phyloP scores from a whole-genome alignment of 2,888 invertebrate species.

The Phaedon cochleariae region DNA sequence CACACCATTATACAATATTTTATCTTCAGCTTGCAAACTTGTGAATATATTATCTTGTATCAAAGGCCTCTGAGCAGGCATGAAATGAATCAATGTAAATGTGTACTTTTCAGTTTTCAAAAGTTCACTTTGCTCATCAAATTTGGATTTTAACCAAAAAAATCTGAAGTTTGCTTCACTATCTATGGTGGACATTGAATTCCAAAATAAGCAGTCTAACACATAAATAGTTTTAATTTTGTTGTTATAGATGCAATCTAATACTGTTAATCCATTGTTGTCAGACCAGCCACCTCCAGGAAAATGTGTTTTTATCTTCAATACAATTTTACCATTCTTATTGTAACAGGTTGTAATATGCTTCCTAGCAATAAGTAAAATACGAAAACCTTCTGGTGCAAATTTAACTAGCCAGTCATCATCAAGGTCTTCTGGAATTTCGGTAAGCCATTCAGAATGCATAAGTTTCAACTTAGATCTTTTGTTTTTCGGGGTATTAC shows the following conservation, averaged over 20 bases:
- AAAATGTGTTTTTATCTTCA: slow-evolving; percentile 69
- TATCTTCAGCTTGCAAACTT: slow-evolving; percentile 56
- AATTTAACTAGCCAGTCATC: slow-evolving; percentile 78
- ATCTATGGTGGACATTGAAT: slow-evolving; percentile 73
- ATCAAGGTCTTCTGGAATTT: slow-evolving; percentile 80
- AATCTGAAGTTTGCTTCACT: slow-evolving; percentile 84
- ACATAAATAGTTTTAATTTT: slow-evolving; percentile 73
- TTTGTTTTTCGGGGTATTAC: slow-evolving; percentile 45
- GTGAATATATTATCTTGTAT: slow-evolving; percentile 63
- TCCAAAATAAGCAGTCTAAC: slow-evolving; percentile 87
- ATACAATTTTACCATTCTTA: slow-evolving; percentile 34
- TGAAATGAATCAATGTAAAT: slow-evolving; percentile 65
- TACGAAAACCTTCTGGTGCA: slow-evolving; percentile 85
- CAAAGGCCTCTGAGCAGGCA: slow-evolving; percentile 62
- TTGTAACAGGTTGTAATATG: slow-evolving; percentile 34
- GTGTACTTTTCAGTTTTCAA: slow-evolving; percentile 57
- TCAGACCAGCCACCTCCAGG: slow-evolving; percentile 74
- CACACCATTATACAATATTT: slow-evolving; percentile 80
- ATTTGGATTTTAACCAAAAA: slow-evolving; percentile 81
- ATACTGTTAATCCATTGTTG: slow-evolving; percentile 68
- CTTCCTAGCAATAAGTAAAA: slow-evolving; percentile 79
- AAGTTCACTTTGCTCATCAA: slow-evolving; percentile 70
- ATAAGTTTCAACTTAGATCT: slow-evolving; percentile 69
- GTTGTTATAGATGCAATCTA: slow-evolving; percentile 85
- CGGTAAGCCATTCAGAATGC: slow-evolving; percentile 93